A percentile compares a stretch with the other conserved stretches of the same genome.
These are phyloP conservation scores for Caenorhabditis sp. DNA, from an alignment of 2,888 invertebrate species.

Conservation along the genomic window DNA sequence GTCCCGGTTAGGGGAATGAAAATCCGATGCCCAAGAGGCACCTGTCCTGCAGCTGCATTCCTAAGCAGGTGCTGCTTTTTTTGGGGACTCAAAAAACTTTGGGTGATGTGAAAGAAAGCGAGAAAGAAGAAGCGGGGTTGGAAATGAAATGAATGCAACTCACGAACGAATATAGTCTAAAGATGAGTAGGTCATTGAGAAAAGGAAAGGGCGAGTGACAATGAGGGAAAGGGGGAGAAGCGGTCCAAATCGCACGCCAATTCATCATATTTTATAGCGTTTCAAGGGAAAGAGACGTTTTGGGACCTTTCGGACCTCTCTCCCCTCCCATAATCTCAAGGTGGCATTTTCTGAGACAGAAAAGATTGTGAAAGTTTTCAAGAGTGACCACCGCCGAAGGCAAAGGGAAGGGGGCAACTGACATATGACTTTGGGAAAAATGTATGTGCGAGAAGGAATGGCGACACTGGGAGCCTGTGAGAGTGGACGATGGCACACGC, in stretches of 20 bases:
- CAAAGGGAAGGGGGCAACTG: conserved; percentile 8
- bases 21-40: too few relatives aligned
- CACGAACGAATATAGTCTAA: conserved; percentile 13
- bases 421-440: conserved; percentile 49
- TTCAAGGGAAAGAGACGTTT: not conserved
- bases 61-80: conserved; percentile 27
- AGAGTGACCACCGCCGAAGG: conserved; percentile 9
- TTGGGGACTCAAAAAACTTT: not conserved
- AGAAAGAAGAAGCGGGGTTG: not conserved
- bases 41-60: conserved; percentile 25
- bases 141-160: not conserved
- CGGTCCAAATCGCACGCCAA: conserved; percentile 21
- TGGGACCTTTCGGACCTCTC: conserved; percentile 23
- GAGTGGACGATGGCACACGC: conserved; percentile 12
- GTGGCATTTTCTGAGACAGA: conserved; percentile 32
- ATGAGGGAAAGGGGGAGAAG: not conserved
- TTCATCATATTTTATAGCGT: conserved; percentile 54
- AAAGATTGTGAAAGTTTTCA: conserved; percentile 8
- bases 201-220: conserved; percentile 10
- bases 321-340: conserved; percentile 47
- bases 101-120: too few relatives aligned
- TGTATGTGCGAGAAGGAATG: conserved; percentile 22
- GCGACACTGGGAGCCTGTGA: conserved; percentile 20
- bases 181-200: conserved; percentile 32
- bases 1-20: too few relatives aligned